These are phyloP conservation scores for Stenchaetothrips biformis DNA, from an alignment of 2,888 invertebrate species.

Conservation along the genomic window DNA sequence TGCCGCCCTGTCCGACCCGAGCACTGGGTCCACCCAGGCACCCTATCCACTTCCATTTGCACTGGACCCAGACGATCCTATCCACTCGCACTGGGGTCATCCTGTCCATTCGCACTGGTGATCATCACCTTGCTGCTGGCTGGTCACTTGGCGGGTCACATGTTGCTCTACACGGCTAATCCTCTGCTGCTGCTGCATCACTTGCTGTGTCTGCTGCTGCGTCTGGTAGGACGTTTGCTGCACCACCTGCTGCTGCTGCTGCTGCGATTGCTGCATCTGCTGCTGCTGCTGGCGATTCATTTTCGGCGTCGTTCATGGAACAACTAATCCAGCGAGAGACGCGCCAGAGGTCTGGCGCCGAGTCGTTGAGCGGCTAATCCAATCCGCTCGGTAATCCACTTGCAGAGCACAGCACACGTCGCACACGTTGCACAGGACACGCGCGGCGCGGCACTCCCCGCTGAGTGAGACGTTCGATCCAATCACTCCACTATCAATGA, in stretches of 20 bases:
- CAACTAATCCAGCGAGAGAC: conserved; percentile 26
- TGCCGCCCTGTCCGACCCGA: neutral
- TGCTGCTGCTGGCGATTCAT: conserved; percentile 66
- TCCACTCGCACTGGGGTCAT: neutral
- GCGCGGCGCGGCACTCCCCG: neutral
- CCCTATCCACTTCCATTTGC: neutral
- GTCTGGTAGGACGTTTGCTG: conserved; percentile 32
- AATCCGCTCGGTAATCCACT: neutral
- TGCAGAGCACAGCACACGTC: neutral
- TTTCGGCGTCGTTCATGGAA: conserved; percentile 42
- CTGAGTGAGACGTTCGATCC: conserved; percentile 4
- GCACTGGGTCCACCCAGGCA: too few species aligned
- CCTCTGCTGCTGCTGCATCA: conserved; percentile 36
- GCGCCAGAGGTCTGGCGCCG: neutral
- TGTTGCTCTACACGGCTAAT: conserved; percentile 33
- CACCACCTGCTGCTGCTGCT: conserved; percentile 46
- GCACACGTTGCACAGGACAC: neutral
- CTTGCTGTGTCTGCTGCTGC: conserved; percentile 36
- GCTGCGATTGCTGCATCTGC: conserved; percentile 52
- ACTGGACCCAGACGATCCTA: neutral
- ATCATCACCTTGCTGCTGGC: conserved; percentile 32
- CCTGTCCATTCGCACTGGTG: neutral
- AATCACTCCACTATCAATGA: conserved; percentile 47
- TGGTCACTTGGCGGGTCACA: conserved; percentile 30
- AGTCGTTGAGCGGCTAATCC: neutral